Evolutionary conservation across 2,888 invertebrate genomes (phyloP).

Genomic region (Mesochorus sp.): DNA sequence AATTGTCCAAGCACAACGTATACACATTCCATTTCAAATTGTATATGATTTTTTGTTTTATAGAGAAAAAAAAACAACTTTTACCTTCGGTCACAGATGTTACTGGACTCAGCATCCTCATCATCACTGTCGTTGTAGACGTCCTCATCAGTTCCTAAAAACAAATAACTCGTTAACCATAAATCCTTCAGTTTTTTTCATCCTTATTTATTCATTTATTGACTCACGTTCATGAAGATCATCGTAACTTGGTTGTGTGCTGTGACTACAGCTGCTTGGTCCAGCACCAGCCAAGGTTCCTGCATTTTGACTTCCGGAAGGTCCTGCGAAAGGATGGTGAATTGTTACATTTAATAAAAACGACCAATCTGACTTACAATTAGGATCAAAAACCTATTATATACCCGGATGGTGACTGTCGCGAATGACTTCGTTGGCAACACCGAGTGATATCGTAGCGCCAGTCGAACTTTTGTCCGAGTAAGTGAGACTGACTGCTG

Average conservation of each 20-base stretch:
- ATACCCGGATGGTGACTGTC: constrained; percentile 78
- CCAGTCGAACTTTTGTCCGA: constrained; percentile 86
- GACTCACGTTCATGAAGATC: constrained; percentile 73
- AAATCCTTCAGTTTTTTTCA: no score
- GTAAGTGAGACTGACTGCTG: constrained; percentile 85
- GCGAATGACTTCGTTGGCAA: constrained; percentile 81
- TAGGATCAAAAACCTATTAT: background rate
- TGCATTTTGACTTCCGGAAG: constrained; percentile 72
- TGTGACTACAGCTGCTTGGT: constrained; percentile 72
- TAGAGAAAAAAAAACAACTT: background rate
- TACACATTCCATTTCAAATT: background rate
- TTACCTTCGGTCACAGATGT: constrained; percentile 57
- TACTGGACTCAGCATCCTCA: constrained; percentile 71
- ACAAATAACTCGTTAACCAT: no score
- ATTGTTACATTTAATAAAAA: background rate
- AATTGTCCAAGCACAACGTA: no score
- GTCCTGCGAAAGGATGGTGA: constrained; percentile 68
- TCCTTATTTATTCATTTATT: constrained; percentile 5
- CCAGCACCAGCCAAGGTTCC: constrained; percentile 68
- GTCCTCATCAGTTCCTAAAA: constrained; percentile 76
- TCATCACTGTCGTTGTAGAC: constrained; percentile 80
- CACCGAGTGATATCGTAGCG: constrained; percentile 84
- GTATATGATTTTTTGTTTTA: background rate
- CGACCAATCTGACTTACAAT: background rate
- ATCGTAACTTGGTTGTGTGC: constrained; percentile 64